Conservation (phyloP, 2,113 vertebrate species). For the Ondatra zibethicus region DNA sequence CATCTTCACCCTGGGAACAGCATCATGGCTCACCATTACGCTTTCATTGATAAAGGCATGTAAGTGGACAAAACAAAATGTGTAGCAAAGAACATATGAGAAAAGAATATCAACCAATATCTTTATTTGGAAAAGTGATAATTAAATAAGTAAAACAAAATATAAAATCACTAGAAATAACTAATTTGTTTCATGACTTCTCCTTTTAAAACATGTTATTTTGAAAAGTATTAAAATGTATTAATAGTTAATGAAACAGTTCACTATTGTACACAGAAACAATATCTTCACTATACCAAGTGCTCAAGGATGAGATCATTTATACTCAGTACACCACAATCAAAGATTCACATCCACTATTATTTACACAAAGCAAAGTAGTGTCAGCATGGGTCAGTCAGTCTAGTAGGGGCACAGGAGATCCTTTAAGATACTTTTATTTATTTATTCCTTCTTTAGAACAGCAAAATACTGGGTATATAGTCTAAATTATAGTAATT, state of each 20-base stretch:
- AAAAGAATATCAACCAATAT: constrained; percentile 44
- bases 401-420: no score
- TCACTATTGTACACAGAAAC: neutral
- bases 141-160: constrained; percentile 24
- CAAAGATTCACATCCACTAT: neutral
- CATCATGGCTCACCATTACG: constrained; percentile 47
- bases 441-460: neutral
- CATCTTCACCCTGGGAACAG: constrained; percentile 61
- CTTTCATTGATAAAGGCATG: neutral
- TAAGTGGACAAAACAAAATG: constrained; percentile 44
- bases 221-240: neutral
- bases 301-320: neutral
- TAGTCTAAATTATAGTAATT: neutral
- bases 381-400: neutral
- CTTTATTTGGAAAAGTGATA: neutral
- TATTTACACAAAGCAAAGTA: neutral
- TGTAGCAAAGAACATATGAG: constrained; percentile 28
- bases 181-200: neutral
- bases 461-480: neutral
- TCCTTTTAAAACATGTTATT: neutral
- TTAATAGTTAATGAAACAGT: neutral
- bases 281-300: no score
- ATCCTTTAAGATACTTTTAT: neutral
- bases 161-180: constrained; percentile 21
- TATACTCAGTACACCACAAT: neutral